Evolutionary conservation across 2,888 invertebrate genomes (phyloP).

Genomic region (Dioctria rufipes): DNA sequence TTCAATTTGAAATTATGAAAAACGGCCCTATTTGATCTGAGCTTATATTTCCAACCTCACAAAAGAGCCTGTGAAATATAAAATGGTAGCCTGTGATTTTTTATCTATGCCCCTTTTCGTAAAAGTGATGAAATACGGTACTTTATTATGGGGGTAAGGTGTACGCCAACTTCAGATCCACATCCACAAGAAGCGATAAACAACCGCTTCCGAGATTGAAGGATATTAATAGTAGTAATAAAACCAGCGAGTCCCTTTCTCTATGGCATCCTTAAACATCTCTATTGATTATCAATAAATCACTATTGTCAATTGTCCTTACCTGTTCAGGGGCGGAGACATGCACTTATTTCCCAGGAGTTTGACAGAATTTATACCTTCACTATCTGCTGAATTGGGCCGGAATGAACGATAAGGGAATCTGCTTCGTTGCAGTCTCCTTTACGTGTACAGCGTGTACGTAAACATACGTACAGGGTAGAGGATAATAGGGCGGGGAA

Average conservation of each 20-base stretch:
- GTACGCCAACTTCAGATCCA: neutral
- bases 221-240: constrained; percentile 4
- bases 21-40: no score
- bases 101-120: no score
- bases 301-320: constrained; percentile 18
- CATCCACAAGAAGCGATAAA: neutral
- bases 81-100: no score
- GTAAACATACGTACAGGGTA: neutral
- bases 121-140: neutral
- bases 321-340: constrained; percentile 15
- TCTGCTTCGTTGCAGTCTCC: neutral
- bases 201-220: neutral
- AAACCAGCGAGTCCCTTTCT: neutral
- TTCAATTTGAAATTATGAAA: no score
- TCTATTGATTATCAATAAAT: constrained; percentile 32
- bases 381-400: constrained; percentile 15
- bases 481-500: neutral
- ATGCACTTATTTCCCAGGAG: constrained; percentile 26
- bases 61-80: no score
- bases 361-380: constrained; percentile 29
- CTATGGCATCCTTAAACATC: neutral
- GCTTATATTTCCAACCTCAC: no score
- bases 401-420: constrained; percentile 15
- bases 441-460: neutral
- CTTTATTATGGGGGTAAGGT: neutral